Percentiles rank a stretch among this genome's conserved stretches.
These are phyloP conservation scores for Coleophora deauratella DNA, from an alignment of 2,888 invertebrate genomes.

Conservation along the genomic window DNA sequence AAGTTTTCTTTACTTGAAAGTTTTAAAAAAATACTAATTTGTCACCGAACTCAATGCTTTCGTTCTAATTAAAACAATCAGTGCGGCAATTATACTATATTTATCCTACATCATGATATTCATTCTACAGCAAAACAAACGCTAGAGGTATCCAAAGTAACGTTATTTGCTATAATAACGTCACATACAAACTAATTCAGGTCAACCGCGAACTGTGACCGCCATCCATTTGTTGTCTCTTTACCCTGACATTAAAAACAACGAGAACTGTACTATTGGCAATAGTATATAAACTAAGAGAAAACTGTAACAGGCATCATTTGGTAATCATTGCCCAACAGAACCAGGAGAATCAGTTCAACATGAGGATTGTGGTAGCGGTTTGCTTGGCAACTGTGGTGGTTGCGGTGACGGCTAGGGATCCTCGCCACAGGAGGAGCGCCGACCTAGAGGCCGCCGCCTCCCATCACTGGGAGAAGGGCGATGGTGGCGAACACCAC, in stretches of 20 bases:
- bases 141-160: no score
- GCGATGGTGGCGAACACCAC: slow-evolving; percentile 77
- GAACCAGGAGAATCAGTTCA: slow-evolving; percentile 36
- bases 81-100: no score
- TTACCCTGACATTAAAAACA: slow-evolving; percentile 64
- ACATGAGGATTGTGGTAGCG: slow-evolving; percentile 46
- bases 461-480: slow-evolving; percentile 62
- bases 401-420: slow-evolving; percentile 57
- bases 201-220: slow-evolving; percentile 51
- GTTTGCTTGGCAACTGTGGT: slow-evolving; percentile 56
- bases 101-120: no score
- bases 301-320: slow-evolving; percentile 61
- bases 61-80: no score
- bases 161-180: no score
- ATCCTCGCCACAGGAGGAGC: slow-evolving; percentile 58
- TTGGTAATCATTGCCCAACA: slow-evolving; percentile 59
- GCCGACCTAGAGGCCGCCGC: slow-evolving; percentile 70
- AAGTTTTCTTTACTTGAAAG: no score
- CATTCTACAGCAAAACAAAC: no score
- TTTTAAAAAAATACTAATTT: no score
- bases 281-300: slow-evolving; percentile 66
- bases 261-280: slow-evolving; percentile 47
- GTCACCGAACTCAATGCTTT: no score
- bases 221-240: slow-evolving; percentile 30
- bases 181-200: slow-evolving; percentile 38